Evolutionary conservation across 2,113 vertebrate genomes (phyloP), one percentile per base, ranked within the genome.

Genomic region (Eublepharis macularius): DNA sequence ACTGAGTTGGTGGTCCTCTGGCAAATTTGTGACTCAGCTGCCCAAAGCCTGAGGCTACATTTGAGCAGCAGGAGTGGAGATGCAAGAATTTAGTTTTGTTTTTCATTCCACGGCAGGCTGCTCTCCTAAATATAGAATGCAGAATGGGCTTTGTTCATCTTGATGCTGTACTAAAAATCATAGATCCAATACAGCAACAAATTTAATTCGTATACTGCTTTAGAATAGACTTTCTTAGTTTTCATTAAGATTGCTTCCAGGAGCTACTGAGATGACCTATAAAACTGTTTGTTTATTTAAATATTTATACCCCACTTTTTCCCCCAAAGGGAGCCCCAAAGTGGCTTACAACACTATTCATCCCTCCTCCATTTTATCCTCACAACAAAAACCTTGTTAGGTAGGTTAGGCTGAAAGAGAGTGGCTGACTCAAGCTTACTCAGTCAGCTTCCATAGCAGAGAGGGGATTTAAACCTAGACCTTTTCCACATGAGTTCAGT

Each of bases 111-210:
- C n/a, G 60, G 85, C 39, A 70, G 88, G 57, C 79, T 24, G 4
- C 34, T 88, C 75, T 90, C 90, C 77, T 12, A 91, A 82, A 69
- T 88, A 83, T 26, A 80, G 81, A 81, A 81, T 34, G 2, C 12
- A n/a, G 6, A 80, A 90, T 81, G 8, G 12, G 14, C 73, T 16
- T 19, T 10, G 2, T 29, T 4, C n/a, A 73, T 60, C 80, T 76
- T 29, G 84, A 81, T 75, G 65, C 80, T 1, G 68, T 45, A 81
- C 54, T 4, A 8, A 77, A 88, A 74, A 66, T 76, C 2, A 66
- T 49, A 57, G n/a, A 5, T 72, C 29, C 39, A 45, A 39, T 34
- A 76, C 29, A 65, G 68, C 84, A 83, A 29, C 41, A 70, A 72
- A 74, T 81, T 72, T 79, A 21, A 49, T 74, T 21, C 26, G 1